Evolutionary conservation across 2,888 invertebrate genomes (phyloP), one percentile per base, ranked within the genome.

Genomic region (Protonemura montana): DNA sequence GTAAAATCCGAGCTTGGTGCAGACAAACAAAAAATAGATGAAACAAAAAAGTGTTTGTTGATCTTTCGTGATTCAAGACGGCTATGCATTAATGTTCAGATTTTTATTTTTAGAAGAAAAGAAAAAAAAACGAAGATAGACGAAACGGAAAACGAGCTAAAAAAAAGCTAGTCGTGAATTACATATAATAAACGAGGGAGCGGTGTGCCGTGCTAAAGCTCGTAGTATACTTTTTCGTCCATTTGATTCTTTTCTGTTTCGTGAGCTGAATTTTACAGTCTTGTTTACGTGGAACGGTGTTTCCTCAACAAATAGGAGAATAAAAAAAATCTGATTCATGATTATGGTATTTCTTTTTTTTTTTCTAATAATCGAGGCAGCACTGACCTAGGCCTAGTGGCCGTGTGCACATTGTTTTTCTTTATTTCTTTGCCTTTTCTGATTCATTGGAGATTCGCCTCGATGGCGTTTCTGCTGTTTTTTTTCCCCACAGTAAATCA

Each of bases 41-140:
- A 27, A 26, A 78, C 28, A 78, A 78, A 78, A 78, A 78, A 78
- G 26, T 26, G 28, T 78, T 78, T 59, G 59, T 59, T 59, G 59
- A 78, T 78, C 28, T 78, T n/a, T 78, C 78, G 78, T 78, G 78
- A 78, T 78, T 78, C 78, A 78, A 59, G 59, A n/a, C 78, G 78
- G 78, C 27, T 78, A 78, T 78, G 27, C 78, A 29, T 29, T 29
- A 78, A 27, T 78, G 78, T 78, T 78, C 27, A n/a, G 59, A 59
- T 21, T 59, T 59, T 59, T 59, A 59, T 59, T 59, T 59, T 78
- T 26, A 78, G 29, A 78, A 78, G 26, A 28, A 78, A 78, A n/a
- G n/a, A n/a, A 78, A 78, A 78, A 5, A 27, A 78, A 78, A 77
- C 5, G 26, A 77, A 77, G 16, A 26, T 25, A 77, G 77, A 77